Conservation (phyloP, 2,888 invertebrate species). For the Cephus nigrinus region DNA sequence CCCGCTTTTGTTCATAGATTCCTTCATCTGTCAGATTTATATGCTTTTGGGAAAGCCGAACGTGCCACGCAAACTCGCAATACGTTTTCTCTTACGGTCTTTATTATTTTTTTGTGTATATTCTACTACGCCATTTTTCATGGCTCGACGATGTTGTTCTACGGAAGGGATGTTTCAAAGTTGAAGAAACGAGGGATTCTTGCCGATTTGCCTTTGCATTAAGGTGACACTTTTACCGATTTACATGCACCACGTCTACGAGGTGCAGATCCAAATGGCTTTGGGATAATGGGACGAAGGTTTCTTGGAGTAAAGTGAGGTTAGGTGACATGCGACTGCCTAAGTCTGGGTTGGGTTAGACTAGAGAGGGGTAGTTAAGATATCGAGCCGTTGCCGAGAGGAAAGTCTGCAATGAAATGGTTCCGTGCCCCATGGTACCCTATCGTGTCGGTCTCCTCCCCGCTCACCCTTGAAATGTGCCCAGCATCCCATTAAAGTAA, state of each 20-base stretch:
- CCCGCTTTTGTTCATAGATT: constrained; percentile 60
- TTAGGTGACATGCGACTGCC: constrained; percentile 1
- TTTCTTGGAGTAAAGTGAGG: background rate
- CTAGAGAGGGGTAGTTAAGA: constrained; percentile 35
- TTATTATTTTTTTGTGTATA: background rate
- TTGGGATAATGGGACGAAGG: constrained; percentile 1
- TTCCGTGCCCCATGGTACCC: background rate
- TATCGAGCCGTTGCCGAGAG: constrained; percentile 26
- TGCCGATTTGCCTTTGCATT: too few species aligned
- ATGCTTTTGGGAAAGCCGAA: constrained; percentile 9
- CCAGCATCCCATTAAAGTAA: background rate
- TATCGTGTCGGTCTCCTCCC: background rate
- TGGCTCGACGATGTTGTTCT: background rate
- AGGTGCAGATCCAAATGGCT: constrained; percentile 11
- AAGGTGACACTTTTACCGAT: background rate
- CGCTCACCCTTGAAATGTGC: background rate
- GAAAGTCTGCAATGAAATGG: background rate
- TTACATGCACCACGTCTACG: background rate
- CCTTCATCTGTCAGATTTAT: constrained; percentile 55
- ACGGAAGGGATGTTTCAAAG: background rate
- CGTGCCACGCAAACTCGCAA: background rate
- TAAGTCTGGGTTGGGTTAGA: constrained; percentile 28
- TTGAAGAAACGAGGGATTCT: background rate
- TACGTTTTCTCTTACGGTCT: background rate
- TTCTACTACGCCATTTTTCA: background rate